Base-by-base conservation (phyloP, 2,113 vertebrate genomes). In the Gymnarchus niloticus region DNA sequence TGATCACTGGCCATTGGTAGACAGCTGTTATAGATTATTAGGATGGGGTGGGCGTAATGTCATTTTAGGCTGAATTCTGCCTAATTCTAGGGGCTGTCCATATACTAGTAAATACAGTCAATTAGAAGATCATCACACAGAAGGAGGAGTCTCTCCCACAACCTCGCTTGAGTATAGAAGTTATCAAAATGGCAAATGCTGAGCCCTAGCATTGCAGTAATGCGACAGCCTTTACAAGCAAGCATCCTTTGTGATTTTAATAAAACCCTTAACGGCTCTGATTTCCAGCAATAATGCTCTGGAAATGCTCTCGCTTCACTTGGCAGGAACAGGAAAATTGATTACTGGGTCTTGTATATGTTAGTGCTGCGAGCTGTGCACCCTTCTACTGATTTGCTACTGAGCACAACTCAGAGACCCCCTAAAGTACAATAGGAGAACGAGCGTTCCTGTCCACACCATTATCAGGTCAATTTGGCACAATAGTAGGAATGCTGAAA, bases 1-100 rank as follows among this genome's bases (percentile, higher is more conserved):
- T 90, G 89, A 92, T 91, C 89, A 89, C 83, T 8, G 37, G 41
- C 37, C 52, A 57, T 83, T 56, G n/a, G 73, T 44, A 46, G 85
- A 90, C 85, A 87, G 88, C 88, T 86, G 76, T 87, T 83, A 56
- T 23, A 41, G 44, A 85, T 86, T 61, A 86, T 89, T 87, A 86
- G 81, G 28, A 78, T 57, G 82, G 85, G 85, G 84, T 77, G 77
- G 85, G 85, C 77, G 76, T 48, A 46, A n/a, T 48, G 76, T 78
- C 21, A 37, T 78, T 17, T 37, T 73, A 73, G 37, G 28, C 33
- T 19, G 65, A 73, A 73, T 9, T 3, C 41, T 6, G 14, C 65
- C 65, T 73, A 73, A 73, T 6, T 17, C 14, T 73, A 73, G 65
- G 5, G 41, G 1, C 65, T 73, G 65, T 41, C 65, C 12, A 17